Evolutionary conservation across 2,797 vertebrate species (phyloP).

Genomic region (Austrolebias charrua): DNA sequence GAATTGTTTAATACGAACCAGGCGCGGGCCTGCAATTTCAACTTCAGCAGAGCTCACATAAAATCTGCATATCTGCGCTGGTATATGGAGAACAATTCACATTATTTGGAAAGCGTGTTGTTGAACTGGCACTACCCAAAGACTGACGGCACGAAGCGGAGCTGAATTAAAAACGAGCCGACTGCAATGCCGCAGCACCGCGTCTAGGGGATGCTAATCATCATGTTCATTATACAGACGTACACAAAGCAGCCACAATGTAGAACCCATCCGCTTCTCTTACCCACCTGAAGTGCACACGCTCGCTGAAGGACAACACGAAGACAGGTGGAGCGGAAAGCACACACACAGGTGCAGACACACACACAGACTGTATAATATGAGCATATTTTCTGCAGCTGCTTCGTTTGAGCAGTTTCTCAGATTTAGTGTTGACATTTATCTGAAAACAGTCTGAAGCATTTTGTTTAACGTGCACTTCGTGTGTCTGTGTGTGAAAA

Average conservation of each 20-base stretch:
- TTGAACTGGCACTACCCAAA: constrained; percentile 27
- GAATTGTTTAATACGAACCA: constrained; percentile 60
- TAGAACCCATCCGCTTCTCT: constrained; percentile 30
- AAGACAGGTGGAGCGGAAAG: constrained; percentile 24
- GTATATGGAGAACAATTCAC: constrained; percentile 31
- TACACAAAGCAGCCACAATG: constrained; percentile 35
- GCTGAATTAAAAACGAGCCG: constrained; percentile 29
- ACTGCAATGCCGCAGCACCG: constrained; percentile 63
- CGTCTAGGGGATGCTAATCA: constrained; percentile 79
- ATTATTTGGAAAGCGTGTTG: constrained; percentile 27
- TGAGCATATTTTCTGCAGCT: constrained; percentile 14
- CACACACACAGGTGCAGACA: constrained; percentile 24
- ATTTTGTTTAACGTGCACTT: constrained; percentile 29
- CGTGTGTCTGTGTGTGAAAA: constrained; percentile 17
- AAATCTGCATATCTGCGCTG: constrained; percentile 41
- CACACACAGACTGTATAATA: constrained; percentile 2
- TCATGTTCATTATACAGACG: constrained; percentile 60
- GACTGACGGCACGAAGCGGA: constrained; percentile 24
- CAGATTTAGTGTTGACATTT: constrained; percentile 55
- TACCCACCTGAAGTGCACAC: constrained; percentile 27
- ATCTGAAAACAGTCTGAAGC: constrained; percentile 50
- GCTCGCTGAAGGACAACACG: constrained; percentile 4
- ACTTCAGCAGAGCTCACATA: constrained; percentile 35
- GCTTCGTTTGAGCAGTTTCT: constrained; percentile 47
- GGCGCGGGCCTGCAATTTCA: constrained; percentile 46